A percentile compares a stretch with the other conserved stretches of the same genome.
phyloP scores from a whole-genome alignment of 2,113 vertebrate species.

The Alethe diademata region DNA sequence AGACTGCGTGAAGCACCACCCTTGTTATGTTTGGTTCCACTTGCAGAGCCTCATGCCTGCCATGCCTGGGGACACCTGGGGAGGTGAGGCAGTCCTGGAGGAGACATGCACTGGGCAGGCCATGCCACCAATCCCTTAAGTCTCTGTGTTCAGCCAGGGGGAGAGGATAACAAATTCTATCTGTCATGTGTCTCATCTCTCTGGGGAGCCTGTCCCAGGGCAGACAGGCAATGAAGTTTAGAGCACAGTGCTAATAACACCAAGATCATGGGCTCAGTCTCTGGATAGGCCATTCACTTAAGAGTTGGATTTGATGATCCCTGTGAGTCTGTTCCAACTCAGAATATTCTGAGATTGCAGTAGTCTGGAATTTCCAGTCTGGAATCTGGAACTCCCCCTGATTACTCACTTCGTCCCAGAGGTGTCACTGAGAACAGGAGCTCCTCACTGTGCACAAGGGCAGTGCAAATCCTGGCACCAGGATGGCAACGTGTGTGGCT shows the following conservation, averaged over 20 bases:
- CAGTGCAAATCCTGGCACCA: background rate
- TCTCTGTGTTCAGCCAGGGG: background rate
- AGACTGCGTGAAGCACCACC: background rate
- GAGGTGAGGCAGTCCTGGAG: background rate
- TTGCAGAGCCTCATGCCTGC: background rate
- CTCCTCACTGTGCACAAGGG: background rate
- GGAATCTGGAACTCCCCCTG: no score
- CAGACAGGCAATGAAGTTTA: background rate
- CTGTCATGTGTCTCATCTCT: background rate
- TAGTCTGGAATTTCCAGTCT: background rate
- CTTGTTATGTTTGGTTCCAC: background rate
- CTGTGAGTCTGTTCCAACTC: background rate
- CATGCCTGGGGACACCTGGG: accelerated
- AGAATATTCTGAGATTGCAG: background rate
- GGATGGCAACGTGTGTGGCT: background rate
- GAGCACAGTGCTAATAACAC: conserved; percentile 53
- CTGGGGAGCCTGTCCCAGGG: background rate
- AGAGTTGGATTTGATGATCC: background rate
- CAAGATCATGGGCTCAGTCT: conserved; percentile 51
- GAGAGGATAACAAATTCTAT: background rate
- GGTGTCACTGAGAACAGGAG: background rate
- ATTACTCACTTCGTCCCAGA: background rate
- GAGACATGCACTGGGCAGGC: background rate
- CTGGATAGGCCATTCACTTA: background rate
- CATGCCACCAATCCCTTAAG: background rate